Percentiles rank a stretch among this genome's conserved stretches.
Evolutionary conservation across 2,888 invertebrate species (phyloP).

Genomic region (Diploptera punctata): DNA sequence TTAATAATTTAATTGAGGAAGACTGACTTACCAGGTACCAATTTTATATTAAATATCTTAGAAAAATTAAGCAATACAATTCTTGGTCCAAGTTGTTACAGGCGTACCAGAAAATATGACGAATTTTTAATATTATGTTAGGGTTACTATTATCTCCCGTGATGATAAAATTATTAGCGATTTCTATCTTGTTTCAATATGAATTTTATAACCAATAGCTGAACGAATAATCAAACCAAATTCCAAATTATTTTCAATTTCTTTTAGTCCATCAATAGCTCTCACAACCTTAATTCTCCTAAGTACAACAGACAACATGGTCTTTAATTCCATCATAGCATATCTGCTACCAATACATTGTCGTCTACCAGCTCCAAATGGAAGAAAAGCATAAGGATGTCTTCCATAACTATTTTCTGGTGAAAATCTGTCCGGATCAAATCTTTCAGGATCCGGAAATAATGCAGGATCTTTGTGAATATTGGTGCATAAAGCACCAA

Average conservation of each 20-base stretch:
- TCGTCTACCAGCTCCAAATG: not conserved
- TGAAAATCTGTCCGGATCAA: conserved; percentile 3
- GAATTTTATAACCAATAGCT: not conserved
- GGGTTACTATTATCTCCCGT: too few species aligned
- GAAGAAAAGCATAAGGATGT: conserved; percentile 2
- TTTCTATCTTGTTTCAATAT: not conserved
- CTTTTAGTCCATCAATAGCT: not conserved
- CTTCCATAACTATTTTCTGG: not conserved
- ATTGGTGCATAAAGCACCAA: not conserved
- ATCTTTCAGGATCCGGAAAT: not conserved
- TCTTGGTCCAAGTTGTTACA: too few species aligned
- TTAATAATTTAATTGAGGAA: too few species aligned
- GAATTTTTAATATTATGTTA: too few species aligned
- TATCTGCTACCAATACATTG: not conserved
- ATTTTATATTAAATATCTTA: too few species aligned
- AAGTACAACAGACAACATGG: not conserved
- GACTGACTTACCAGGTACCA: too few species aligned
- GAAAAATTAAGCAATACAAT: too few species aligned
- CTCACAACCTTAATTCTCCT: not conserved
- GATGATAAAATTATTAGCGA: too few species aligned
- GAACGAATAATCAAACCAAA: not conserved
- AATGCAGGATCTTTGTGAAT: not conserved
- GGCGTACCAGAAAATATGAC: too few species aligned
- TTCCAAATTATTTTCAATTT: not conserved
- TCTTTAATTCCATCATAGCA: not conserved